Evolutionary conservation across 2,888 invertebrate species (phyloP).

Genomic region (Nomada ruficornis): DNA sequence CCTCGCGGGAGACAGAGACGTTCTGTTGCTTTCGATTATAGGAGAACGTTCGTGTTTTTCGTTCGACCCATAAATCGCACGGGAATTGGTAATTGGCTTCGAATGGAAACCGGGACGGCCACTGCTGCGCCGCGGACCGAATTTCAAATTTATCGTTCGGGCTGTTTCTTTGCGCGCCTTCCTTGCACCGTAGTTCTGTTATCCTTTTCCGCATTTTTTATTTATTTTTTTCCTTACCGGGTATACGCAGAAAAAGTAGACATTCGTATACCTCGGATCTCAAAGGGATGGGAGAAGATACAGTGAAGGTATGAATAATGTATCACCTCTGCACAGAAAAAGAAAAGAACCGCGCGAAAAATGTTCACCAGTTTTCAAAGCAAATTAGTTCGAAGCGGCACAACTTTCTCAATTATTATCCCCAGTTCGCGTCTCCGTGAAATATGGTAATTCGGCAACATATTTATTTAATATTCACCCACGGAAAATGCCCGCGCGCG

Average conservation of each 20-base stretch:
- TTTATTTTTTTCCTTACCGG: background rate
- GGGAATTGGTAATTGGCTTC: slow-evolving; percentile 49
- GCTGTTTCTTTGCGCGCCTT: background rate
- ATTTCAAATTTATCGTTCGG: slow-evolving; percentile 35
- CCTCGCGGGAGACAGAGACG: slow-evolving; percentile 30
- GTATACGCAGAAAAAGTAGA: background rate
- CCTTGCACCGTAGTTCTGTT: background rate
- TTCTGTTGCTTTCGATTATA: slow-evolving; percentile 49
- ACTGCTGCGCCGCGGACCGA: slow-evolving; percentile 9
- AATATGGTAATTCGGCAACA: no score
- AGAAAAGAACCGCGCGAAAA: background rate
- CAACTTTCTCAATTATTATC: no score
- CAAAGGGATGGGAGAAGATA: background rate
- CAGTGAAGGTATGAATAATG: slow-evolving; percentile 13
- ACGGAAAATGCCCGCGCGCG: no score
- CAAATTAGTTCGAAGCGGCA: no score
- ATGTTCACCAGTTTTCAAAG: background rate
- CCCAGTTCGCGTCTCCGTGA: no score
- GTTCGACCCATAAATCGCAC: slow-evolving; percentile 35
- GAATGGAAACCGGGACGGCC: slow-evolving; percentile 26
- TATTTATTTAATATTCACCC: no score
- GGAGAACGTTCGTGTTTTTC: slow-evolving; percentile 29
- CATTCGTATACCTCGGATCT: background rate
- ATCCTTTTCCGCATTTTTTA: background rate
- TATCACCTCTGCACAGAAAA: background rate